Evolutionary conservation across 2,113 vertebrate species (phyloP), one percentile per base, ranked within the genome.

Genomic region (Trichechus manatus): DNA sequence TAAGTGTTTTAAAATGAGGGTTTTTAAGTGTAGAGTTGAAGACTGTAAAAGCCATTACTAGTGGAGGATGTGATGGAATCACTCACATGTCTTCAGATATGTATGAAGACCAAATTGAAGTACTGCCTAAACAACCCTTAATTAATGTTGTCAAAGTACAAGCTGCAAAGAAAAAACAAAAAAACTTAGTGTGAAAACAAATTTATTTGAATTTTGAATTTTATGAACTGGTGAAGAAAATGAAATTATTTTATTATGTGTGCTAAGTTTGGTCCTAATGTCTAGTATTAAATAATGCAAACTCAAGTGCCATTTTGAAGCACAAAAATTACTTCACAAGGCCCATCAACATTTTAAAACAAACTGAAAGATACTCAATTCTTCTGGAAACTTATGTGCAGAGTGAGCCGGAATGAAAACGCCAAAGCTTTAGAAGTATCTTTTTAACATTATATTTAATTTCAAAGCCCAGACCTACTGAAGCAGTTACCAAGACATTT

Each of bases 151-250:
- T 33, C 68, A 53, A 75, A 53, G 50, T 44, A 90, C 31, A 85
- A 56, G 8, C 36, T 85, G n/a, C 47, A 75, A 74, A 53, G 29
- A 75, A 68, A 83, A 87, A 68, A 83, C 9, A 64, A 63, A 39
- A 68, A n/a, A n/a, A n/a, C n/a, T 75, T 74, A 70, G 72, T 56
- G 39, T 68, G 44, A 13, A 27, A 64, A 29, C 33, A n/a, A 61
- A 56, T 92, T 74, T 72, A 82, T 87, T 64, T 63, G 29, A 81
- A 75, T 74, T 91, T 91, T 87, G 20, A 68, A 15, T 81, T 81
- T 87, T 74, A 44, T 87, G n/a, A 86, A 64, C 53, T 63, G 31
- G 2, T 70, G 53, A 87, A 47, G 27, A 47, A 77, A 95, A 50
- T 33, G 72, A 53, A 72, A 50, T 20, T 77, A 68, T 44, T 78